A percentile compares a stretch with the other conserved stretches of the same genome.
These are phyloP conservation scores for Formicarius rufipectus DNA, from an alignment of 2,113 vertebrate genomes.

Conservation along the genomic window DNA sequence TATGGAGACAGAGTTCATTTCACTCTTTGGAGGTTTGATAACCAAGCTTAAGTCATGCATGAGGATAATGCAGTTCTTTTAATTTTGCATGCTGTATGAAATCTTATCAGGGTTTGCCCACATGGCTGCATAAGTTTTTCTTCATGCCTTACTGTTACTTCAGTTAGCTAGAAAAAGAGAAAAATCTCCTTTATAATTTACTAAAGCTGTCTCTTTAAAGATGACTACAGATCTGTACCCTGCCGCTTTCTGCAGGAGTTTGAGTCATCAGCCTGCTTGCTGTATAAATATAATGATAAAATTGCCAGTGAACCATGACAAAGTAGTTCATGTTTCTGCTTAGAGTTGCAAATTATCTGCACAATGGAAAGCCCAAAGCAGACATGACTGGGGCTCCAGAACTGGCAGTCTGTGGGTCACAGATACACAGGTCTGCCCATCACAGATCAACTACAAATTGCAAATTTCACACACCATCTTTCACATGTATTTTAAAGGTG, in stretches of 20 bases:
- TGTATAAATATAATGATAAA: slow-evolving; percentile 52
- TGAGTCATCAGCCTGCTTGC: neutral
- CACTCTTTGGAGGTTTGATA: neutral
- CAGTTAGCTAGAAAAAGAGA: neutral
- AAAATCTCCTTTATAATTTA: neutral
- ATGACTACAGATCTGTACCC: neutral
- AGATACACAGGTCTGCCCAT: neutral
- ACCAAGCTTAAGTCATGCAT: neutral
- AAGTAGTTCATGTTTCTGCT: slow-evolving; percentile 59
- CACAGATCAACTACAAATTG: neutral
- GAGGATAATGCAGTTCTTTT: neutral
- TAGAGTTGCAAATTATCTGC: slow-evolving; percentile 43
- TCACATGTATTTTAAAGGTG: neutral
- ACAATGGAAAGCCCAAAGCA: slow-evolving; percentile 23
- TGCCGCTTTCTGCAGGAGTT: neutral
- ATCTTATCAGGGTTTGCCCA: neutral
- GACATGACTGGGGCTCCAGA: neutral
- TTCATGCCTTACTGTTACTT: neutral
- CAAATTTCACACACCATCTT: neutral
- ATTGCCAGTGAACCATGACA: slow-evolving; percentile 57
- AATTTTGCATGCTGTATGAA: neutral
- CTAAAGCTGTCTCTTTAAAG: slow-evolving; percentile 28
- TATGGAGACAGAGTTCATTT: neutral
- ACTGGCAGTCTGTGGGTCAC: fast-evolving
- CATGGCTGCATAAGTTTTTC: neutral